Conservation (phyloP, 1,140 invertebrate genomes). For the Myzus persicae region DNA sequence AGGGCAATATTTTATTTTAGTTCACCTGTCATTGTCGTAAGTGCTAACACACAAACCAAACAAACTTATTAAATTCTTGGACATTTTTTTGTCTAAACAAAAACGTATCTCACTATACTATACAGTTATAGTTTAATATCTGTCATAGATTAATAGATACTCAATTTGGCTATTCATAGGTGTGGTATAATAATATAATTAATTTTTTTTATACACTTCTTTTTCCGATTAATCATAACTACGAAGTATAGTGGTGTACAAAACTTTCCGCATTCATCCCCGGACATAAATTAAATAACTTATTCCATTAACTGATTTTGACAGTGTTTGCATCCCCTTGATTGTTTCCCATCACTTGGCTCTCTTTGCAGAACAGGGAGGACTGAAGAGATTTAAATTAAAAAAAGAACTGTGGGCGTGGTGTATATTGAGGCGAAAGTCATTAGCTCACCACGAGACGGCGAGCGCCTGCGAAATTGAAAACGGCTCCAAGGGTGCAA, state of each 20-base stretch:
- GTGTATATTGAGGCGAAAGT: slow-evolving; percentile 57
- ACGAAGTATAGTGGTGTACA: slow-evolving; percentile 9
- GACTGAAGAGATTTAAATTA: slow-evolving; percentile 55
- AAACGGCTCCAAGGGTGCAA: slow-evolving; percentile 56
- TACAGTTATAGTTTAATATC: background rate
- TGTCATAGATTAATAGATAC: background rate
- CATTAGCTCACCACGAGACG: slow-evolving; percentile 55
- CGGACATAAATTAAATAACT: slow-evolving; percentile 58
- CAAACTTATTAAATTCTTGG: slow-evolving; percentile 58
- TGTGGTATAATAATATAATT: slow-evolving; percentile 1
- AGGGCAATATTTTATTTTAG: slow-evolving; percentile 58
- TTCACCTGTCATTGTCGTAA: slow-evolving; percentile 57
- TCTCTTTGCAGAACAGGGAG: slow-evolving; percentile 20
- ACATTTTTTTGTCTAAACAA: slow-evolving; percentile 42
- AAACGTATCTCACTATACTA: background rate
- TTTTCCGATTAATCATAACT: slow-evolving; percentile 51
- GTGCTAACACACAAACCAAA: slow-evolving; percentile 51
- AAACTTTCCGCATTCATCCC: slow-evolving; percentile 52
- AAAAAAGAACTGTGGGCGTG: slow-evolving; percentile 47
- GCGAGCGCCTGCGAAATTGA: slow-evolving; percentile 47
- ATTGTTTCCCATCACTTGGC: slow-evolving; percentile 52
- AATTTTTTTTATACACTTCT: slow-evolving; percentile 5
- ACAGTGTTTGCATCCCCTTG: slow-evolving; percentile 56
- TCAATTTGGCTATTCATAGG: background rate
- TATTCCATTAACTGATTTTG: slow-evolving; percentile 59